phyloP scores from a whole-genome alignment of 2,888 invertebrate species.

The Agrochola lychnidis region DNA sequence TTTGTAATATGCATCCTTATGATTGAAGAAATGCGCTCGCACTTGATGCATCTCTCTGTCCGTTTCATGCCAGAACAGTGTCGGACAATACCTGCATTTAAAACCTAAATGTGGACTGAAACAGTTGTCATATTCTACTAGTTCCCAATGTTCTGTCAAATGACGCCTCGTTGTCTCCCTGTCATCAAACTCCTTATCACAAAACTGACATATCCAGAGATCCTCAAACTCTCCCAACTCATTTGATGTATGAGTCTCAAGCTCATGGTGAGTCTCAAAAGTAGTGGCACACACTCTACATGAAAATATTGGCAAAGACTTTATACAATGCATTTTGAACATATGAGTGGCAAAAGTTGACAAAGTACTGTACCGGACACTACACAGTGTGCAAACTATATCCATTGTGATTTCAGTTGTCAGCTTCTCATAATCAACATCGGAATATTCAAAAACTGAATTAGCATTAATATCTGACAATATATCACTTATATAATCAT shows the following conservation, averaged over 20 bases:
- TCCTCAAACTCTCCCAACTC: constrained; percentile 85
- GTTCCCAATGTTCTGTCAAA: constrained; percentile 81
- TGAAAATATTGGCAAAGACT: constrained; percentile 78
- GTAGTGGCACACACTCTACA: constrained; percentile 84
- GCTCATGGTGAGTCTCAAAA: constrained; percentile 81
- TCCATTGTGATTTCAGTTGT: constrained; percentile 71
- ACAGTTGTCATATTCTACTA: constrained; percentile 83
- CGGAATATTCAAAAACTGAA: constrained; percentile 76
- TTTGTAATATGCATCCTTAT: constrained; percentile 83
- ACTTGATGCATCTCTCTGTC: constrained; percentile 87
- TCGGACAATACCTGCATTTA: constrained; percentile 87
- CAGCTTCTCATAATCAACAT: constrained; percentile 77
- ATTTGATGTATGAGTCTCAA: constrained; percentile 77
- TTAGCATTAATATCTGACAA: constrained; percentile 77
- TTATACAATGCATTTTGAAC: constrained; percentile 83
- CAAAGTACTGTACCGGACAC: constrained; percentile 72
- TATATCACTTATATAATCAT: constrained; percentile 80
- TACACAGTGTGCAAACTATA: constrained; percentile 81
- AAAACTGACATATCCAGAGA: constrained; percentile 89
- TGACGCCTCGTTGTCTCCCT: constrained; percentile 80
- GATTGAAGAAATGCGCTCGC: constrained; percentile 78
- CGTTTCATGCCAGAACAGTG: constrained; percentile 88
- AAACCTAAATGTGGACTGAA: constrained; percentile 88
- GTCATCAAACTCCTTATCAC: constrained; percentile 86
- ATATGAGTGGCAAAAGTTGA: constrained; percentile 78